Conservation (phyloP, 2,797 vertebrate genomes). For the Scolopax bukidnonensis region DNA sequence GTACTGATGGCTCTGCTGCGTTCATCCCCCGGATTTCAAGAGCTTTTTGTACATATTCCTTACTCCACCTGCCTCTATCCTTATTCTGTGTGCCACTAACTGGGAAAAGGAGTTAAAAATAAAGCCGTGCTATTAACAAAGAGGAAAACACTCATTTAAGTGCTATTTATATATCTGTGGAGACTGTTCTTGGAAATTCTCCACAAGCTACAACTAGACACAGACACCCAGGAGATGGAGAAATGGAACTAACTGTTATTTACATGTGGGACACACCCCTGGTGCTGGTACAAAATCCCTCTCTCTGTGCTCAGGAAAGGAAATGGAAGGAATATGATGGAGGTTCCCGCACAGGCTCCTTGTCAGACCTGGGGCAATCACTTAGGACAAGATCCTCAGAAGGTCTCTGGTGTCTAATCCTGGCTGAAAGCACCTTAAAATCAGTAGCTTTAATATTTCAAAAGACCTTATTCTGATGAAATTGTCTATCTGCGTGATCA, state of each 20-base stretch:
- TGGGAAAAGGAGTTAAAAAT: not conserved
- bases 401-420: not conserved
- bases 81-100: not conserved
- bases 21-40: not conserved
- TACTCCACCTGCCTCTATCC: accelerated
- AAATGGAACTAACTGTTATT: not conserved
- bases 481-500: not conserved
- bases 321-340: accelerated
- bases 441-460: too few species aligned
- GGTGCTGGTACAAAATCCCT: accelerated
- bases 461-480: accelerated
- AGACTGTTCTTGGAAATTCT: not conserved
- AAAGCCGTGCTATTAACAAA: not conserved
- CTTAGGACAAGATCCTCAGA: not conserved
- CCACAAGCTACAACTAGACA: not conserved
- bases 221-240: not conserved
- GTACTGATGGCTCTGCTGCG: not conserved
- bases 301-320: not conserved
- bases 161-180: not conserved
- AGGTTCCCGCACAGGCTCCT: not conserved
- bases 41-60: not conserved
- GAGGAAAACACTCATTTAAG: not conserved
- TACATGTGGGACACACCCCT: not conserved
- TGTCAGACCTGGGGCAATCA: too few species aligned
- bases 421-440: not conserved